Conservation (phyloP, 2,113 vertebrate species). For the Spheniscus mendiculus region DNA sequence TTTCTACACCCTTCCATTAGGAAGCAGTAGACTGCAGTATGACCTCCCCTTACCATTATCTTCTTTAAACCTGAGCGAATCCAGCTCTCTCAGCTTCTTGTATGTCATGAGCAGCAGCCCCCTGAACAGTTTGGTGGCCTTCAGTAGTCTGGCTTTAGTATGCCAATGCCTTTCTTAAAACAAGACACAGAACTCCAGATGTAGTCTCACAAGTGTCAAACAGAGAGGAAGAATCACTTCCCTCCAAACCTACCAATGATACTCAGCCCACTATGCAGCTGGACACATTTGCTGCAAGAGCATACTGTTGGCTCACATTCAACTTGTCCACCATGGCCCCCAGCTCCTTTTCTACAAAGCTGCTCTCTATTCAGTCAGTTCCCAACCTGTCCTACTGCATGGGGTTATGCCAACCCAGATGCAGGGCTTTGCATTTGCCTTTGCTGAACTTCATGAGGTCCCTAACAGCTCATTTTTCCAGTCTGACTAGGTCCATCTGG, state of each 20-base stretch:
- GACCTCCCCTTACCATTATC: background rate
- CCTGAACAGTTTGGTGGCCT: background rate
- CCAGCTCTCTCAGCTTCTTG: background rate
- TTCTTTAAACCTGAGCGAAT: background rate
- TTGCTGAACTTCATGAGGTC: background rate
- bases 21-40: background rate
- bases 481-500: background rate
- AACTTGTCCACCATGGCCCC: background rate
- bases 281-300: background rate
- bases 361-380: background rate
- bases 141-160: background rate
- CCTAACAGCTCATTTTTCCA: slow-evolving; percentile 15
- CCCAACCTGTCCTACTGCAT: background rate
- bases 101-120: background rate
- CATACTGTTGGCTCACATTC: background rate
- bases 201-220: background rate
- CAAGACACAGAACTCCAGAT: background rate
- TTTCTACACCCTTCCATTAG: background rate
- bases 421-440: background rate
- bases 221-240: background rate
- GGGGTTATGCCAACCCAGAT: background rate
- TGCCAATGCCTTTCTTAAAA: background rate
- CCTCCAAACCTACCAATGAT: background rate
- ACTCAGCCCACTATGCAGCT: background rate
- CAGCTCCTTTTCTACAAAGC: background rate